These are phyloP conservation scores for Mechanitis mazaeus DNA, from an alignment of 2,888 invertebrate genomes.

Conservation along the genomic window DNA sequence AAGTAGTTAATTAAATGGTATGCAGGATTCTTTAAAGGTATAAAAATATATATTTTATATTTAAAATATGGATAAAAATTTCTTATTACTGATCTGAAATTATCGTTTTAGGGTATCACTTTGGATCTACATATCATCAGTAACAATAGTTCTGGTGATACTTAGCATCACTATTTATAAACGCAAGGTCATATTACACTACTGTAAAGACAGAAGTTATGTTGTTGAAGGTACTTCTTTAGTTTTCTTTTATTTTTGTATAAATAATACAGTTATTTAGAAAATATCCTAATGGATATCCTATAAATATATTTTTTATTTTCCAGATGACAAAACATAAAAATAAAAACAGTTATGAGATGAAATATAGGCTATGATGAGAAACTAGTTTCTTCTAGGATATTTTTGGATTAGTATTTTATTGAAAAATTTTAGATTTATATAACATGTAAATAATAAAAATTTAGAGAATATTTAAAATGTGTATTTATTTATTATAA, in stretches of 20 bases:
- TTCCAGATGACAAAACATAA: slow-evolving; percentile 17
- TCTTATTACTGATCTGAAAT: no score
- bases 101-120: slow-evolving; percentile 26
- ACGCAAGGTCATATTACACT: slow-evolving; percentile 25
- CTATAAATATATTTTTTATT: neutral
- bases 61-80: no score
- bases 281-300: neutral
- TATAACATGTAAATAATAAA: neutral
- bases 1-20: no score
- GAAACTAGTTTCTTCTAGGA: neutral
- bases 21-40: no score
- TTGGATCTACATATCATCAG: slow-evolving; percentile 26
- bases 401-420: no score
- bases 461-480: neutral
- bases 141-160: slow-evolving; percentile 22
- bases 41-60: no score
- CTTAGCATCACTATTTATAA: slow-evolving; percentile 19
- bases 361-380: neutral
- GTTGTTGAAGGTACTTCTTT: slow-evolving; percentile 32
- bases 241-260: no score
- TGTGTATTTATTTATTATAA: neutral
- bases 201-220: slow-evolving; percentile 31
- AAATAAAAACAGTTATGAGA: slow-evolving; percentile 8
- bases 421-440: no score
- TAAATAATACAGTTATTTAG: no score